phyloP scores from a whole-genome alignment of 2,113 vertebrate genomes.

The Entelurus aequoreus region DNA sequence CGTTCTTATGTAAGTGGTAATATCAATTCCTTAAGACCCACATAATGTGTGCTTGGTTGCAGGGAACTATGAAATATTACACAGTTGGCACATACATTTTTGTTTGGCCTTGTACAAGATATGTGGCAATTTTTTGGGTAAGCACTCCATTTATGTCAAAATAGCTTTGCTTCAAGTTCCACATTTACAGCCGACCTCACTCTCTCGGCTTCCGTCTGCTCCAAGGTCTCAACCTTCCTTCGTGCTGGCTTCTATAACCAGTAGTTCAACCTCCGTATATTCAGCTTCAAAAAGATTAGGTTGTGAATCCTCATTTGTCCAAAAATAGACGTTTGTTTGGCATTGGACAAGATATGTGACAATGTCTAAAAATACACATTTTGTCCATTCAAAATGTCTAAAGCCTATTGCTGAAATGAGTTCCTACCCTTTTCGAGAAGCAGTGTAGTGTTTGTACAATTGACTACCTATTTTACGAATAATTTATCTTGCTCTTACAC shows the following conservation, averaged over 20 bases:
- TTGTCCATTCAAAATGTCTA: conserved; percentile 3
- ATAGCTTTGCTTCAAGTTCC: no score
- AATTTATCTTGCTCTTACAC: no score
- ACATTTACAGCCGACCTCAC: no score
- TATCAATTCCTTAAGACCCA: conserved; percentile 36
- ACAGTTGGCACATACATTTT: conserved; percentile 27
- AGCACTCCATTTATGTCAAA: no score
- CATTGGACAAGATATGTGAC: conserved; percentile 27
- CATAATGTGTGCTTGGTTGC: conserved; percentile 55
- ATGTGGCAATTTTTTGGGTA: neutral
- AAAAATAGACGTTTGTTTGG: conserved; percentile 13
- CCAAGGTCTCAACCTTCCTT: no score
- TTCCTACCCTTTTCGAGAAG: neutral
- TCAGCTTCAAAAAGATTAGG: no score
- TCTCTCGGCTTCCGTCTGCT: no score
- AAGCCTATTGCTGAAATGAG: neutral
- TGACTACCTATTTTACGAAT: neutral
- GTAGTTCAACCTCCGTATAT: no score
- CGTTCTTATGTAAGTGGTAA: conserved; percentile 41
- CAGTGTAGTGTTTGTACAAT: neutral
- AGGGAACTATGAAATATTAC: conserved; percentile 38
- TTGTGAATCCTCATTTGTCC: no score
- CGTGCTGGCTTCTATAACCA: no score
- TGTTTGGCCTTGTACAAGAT: conserved; percentile 35
- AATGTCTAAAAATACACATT: conserved; percentile 6